Base-by-base conservation (phyloP, 1,140 invertebrate genomes). In the Alviniconcha marisindica region DNA sequence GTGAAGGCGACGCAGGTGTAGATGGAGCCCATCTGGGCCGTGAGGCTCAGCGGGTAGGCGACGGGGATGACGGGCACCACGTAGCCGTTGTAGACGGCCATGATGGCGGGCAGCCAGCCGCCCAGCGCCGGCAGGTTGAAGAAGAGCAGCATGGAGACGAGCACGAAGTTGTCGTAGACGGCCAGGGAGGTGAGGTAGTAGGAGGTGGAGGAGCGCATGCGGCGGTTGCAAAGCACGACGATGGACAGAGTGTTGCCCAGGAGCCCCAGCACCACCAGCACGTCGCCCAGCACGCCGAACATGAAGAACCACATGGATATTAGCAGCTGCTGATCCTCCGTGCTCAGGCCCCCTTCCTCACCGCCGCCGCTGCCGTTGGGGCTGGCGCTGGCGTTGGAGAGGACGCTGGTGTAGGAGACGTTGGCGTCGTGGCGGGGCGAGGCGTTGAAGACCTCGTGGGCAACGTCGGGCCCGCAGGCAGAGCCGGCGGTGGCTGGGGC, bases 11-110 rank as follows among this genome's bases (percentile, higher is more conserved):
- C 96, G 42, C 96, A 96, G 36, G 95, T 95, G 91, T 95, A 99
- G 80, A 98, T 97, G 31, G 97, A 98, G 36, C 97, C 97, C 94
- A 93, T 96, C 86, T 95, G 97, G 31, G 97, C 96, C 18, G 94
- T 94, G 24, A 96, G 91, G 93, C 95, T 95, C 42, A 95, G 89
- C 1, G 93, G 94, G 83, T 95, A 94, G 5, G 93, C 94, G 79
- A 91, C 91, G 31, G 94, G 92, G 0, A 82, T 44, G 10, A 77
- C 14, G 73, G 94, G 92, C 38, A 31, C 14, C 90, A 94, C 94
- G 91, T 95, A 95, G 31, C 78, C 48, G 66, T 88, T 90, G 90
- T 96, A 96, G 93, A 94, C 97, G 86, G 95, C 94, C 87, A 96
- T 76, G 96, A 94, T n/a, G 0, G 96, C 97, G 89, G 97, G 97